phyloP scores from a whole-genome alignment of 2,797 vertebrate species.

The Phylloscopus collybita region DNA sequence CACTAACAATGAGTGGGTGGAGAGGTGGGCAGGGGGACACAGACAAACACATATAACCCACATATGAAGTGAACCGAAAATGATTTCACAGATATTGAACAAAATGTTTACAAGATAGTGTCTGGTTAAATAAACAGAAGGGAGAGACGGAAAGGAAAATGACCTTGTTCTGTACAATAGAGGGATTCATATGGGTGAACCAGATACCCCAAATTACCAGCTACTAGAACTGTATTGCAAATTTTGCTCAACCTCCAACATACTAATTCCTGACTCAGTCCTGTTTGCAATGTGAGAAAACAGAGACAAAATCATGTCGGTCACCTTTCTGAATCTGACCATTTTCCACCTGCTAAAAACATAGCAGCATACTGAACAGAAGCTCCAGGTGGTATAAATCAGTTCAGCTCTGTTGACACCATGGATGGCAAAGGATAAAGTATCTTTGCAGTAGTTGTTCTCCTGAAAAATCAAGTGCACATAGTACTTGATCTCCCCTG shows the following conservation, averaged over 20 bases:
- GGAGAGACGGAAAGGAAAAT: constrained; percentile 11
- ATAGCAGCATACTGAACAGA: background rate
- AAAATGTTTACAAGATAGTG: background rate
- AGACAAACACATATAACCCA: constrained; percentile 26
- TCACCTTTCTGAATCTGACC: background rate
- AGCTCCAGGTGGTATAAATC: background rate
- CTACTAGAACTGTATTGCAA: background rate
- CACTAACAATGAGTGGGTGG: background rate
- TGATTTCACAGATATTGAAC: constrained; percentile 38
- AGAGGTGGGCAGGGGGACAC: background rate
- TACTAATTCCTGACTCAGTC: background rate
- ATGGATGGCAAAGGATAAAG: background rate
- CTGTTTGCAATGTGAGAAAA: background rate
- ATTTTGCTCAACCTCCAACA: background rate
- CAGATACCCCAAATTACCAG: background rate
- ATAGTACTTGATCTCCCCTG: background rate
- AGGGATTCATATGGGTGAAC: background rate
- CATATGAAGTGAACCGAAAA: constrained; percentile 63
- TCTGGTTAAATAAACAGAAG: constrained; percentile 23
- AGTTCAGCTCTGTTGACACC: background rate
- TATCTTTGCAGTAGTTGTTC: background rate
- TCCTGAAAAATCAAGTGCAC: background rate
- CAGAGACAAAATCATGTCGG: background rate
- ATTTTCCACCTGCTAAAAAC: background rate
- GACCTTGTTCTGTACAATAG: constrained; percentile 21